Conservation (phyloP, 2,113 vertebrate genomes). For the Eptesicus fuscus region DNA sequence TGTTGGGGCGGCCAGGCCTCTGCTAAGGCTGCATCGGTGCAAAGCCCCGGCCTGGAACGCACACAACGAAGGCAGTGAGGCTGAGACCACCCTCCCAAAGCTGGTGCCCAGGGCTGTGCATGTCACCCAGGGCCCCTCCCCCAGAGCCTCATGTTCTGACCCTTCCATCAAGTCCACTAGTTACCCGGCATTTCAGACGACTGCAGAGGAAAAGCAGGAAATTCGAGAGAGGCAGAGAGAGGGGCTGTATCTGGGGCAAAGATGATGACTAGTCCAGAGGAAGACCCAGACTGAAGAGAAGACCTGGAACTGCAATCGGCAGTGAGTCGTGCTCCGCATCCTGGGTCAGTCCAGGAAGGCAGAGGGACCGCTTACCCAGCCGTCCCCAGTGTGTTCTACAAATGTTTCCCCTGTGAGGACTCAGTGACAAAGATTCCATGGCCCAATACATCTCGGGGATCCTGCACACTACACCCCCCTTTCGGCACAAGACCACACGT, state of each 20-base stretch:
- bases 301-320: background rate
- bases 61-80: background rate
- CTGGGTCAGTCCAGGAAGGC: background rate
- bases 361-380: background rate
- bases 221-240: background rate
- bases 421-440: background rate
- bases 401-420: conserved; percentile 13
- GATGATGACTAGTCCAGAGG: accelerated
- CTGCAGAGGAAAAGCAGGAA: background rate
- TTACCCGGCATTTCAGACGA: background rate
- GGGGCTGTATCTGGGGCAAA: background rate
- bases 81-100: background rate
- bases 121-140: background rate
- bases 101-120: accelerated
- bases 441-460: background rate
- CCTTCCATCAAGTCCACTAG: background rate
- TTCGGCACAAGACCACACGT: background rate
- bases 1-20: background rate
- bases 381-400: background rate
- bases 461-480: background rate
- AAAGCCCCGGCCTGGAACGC: background rate
- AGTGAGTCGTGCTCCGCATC: background rate
- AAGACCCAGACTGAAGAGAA: background rate
- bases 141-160: background rate
- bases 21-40: background rate